phyloP scores from a whole-genome alignment of 2,113 vertebrate genomes.

The Oncorhynchus gorbuscha region DNA sequence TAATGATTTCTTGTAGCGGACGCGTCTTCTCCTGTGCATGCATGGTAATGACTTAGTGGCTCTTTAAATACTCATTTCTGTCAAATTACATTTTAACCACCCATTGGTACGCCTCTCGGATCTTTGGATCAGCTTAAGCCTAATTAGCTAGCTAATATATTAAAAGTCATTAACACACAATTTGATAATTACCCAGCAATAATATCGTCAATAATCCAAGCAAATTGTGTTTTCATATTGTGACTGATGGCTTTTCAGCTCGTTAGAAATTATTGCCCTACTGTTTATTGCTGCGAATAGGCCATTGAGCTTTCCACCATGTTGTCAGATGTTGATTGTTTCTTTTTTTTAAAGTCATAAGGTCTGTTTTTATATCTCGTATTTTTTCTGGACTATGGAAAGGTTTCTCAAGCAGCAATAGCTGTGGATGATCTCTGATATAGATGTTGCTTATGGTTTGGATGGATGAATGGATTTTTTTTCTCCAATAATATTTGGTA shows the following conservation, averaged over 20 bases:
- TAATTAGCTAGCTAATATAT: constrained; percentile 34
- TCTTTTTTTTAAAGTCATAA: no score
- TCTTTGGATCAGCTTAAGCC: constrained; percentile 20
- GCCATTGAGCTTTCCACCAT: no score
- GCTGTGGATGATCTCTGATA: no score
- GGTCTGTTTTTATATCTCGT: no score
- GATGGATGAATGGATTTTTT: no score
- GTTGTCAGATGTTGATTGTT: no score
- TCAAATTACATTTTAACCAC: constrained; percentile 40
- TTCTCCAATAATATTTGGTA: no score
- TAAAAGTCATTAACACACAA: constrained; percentile 28
- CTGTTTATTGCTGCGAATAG: not conserved
- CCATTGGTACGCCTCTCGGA: constrained; percentile 19
- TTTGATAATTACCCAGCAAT: constrained; percentile 25
- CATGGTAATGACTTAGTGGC: constrained; percentile 17
- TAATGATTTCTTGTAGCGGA: no score
- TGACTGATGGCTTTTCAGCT: constrained; percentile 6
- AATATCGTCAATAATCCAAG: constrained; percentile 8
- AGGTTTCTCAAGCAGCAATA: no score
- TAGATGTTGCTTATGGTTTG: no score
- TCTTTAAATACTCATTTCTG: constrained; percentile 11
- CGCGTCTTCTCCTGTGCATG: constrained; percentile 17
- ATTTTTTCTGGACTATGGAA: no score
- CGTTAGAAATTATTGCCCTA: no score
- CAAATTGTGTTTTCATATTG: constrained; percentile 7